A percentile compares a stretch with the other conserved stretches of the same genome.
Conservation (phyloP, 2,113 vertebrate genomes). For the Nannospalax galili region DNA sequence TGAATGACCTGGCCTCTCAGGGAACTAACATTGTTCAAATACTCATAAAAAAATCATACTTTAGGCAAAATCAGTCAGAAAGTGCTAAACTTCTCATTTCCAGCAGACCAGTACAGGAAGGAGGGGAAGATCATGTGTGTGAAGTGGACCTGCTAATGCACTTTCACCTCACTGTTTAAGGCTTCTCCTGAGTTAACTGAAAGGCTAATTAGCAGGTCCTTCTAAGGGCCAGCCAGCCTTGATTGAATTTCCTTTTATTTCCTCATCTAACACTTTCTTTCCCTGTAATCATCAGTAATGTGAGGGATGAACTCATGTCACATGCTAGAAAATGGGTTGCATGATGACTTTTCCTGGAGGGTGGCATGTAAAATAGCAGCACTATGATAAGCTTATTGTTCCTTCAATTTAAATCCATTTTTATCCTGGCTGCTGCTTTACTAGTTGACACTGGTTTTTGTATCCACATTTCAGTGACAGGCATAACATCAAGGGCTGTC, state of each 20-base stretch:
- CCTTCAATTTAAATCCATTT: constrained; percentile 47
- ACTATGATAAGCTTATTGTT: constrained; percentile 3
- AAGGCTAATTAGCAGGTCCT: constrained; percentile 43
- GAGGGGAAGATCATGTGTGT: background rate
- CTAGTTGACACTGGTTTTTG: constrained; percentile 26
- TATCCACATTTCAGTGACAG: constrained; percentile 43
- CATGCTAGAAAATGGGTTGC: background rate
- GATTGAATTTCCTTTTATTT: constrained; percentile 48
- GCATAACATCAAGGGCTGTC: constrained; percentile 45
- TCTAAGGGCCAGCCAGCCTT: constrained; percentile 1
- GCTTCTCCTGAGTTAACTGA: constrained; percentile 36
- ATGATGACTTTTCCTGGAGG: constrained; percentile 17
- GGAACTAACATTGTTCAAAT: background rate
- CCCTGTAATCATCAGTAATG: background rate
- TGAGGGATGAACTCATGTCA: background rate
- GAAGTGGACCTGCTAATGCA: constrained; percentile 11
- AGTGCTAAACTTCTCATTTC: constrained; percentile 2
- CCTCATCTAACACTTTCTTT: background rate
- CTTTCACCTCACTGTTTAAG: background rate
- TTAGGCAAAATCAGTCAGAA: constrained; percentile 25
- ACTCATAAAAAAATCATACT: background rate
- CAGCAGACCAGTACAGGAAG: constrained; percentile 2
- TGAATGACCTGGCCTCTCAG: background rate
- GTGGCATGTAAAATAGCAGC: background rate
- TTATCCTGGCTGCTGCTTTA: constrained; percentile 58